Evolutionary conservation across 2,888 invertebrate genomes (phyloP).

Genomic region (Toxonevra muliebris): DNA sequence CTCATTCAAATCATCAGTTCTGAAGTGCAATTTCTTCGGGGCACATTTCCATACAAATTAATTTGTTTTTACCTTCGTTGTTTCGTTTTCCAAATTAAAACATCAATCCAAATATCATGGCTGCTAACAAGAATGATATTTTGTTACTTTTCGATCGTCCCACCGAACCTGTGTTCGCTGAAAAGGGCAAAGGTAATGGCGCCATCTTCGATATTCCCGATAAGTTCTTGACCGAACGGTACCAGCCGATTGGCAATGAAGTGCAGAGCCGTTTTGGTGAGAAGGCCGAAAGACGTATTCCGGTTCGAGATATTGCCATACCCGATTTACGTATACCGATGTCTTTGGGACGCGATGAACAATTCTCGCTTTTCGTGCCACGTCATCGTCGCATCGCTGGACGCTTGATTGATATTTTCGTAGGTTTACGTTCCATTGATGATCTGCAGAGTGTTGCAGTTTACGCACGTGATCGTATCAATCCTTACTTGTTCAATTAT

Average conservation of each 20-base stretch:
- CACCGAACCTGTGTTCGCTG: slow-evolving; percentile 79
- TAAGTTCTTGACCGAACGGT: slow-evolving; percentile 69
- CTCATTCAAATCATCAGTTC: slow-evolving; percentile 44
- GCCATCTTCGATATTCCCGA: slow-evolving; percentile 73
- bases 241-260: slow-evolving; percentile 66
- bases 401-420: slow-evolving; percentile 74
- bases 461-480: slow-evolving; percentile 77
- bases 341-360: slow-evolving; percentile 71
- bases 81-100: no score
- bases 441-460: slow-evolving; percentile 76
- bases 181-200: slow-evolving; percentile 72
- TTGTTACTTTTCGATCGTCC: slow-evolving; percentile 79
- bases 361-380: slow-evolving; percentile 78
- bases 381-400: slow-evolving; percentile 74
- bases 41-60: not conserved
- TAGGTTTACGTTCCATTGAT: slow-evolving; percentile 76
- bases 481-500: slow-evolving; percentile 83
- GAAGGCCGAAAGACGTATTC: slow-evolving; percentile 66
- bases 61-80: not conserved
- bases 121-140: slow-evolving; percentile 68
- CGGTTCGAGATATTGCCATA: slow-evolving; percentile 70
- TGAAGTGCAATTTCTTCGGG: slow-evolving; percentile 28
- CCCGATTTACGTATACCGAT: slow-evolving; percentile 73
- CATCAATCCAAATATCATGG: slow-evolving; percentile 45
- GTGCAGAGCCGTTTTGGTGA: slow-evolving; percentile 71